Evolutionary conservation across 2,797 vertebrate genomes (phyloP), one percentile per base, ranked within the genome.

Genomic region (Lophius americanus): DNA sequence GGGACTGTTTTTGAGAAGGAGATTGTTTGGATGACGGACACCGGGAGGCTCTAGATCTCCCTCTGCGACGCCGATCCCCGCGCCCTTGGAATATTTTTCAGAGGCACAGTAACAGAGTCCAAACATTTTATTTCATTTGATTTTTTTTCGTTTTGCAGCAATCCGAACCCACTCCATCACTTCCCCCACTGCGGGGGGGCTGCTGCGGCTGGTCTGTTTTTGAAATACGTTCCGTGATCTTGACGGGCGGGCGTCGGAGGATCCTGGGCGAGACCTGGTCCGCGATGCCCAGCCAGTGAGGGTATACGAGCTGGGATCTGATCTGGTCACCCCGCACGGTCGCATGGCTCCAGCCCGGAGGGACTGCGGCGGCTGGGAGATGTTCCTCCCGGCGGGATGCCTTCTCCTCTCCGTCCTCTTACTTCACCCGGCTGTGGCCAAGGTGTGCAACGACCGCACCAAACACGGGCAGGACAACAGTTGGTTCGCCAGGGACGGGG

Each of bases 381-480:
- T 92, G 92, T 64, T 92, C 74, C 86, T 92, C 84, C 85, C 90
- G 76, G 87, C 88, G 83, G 92, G 93, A 88, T 93, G 92, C 85
- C 87, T 94, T 86, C 89, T 94, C 73, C 87, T 94, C 68, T 91
- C 88, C 59, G 83, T 82, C 46, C 66, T 91, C 84, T 78, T 92
- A 14, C 83, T 92, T 56, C 87, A 81, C 71, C 86, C 91, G 48
- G 82, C 88, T 11, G 71, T 90, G 78, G 91, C 92, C 57, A 93
- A 93, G 89, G 93, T 94, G 78, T 94, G 93, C 78, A 93, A 94
- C 85, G 93, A 94, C 91, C 92, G 93, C 86, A 90, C 93, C 76
- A 92, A 92, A 64, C 92, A 93, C 85, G 89, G 88, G 57, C 89
- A 92, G 91, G 93, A 94, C 90, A 94, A 93, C 89, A 91, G 88